These are phyloP conservation scores for Drosophila subsilvestris DNA, from an alignment of 2,888 invertebrate species.

Conservation along the genomic window DNA sequence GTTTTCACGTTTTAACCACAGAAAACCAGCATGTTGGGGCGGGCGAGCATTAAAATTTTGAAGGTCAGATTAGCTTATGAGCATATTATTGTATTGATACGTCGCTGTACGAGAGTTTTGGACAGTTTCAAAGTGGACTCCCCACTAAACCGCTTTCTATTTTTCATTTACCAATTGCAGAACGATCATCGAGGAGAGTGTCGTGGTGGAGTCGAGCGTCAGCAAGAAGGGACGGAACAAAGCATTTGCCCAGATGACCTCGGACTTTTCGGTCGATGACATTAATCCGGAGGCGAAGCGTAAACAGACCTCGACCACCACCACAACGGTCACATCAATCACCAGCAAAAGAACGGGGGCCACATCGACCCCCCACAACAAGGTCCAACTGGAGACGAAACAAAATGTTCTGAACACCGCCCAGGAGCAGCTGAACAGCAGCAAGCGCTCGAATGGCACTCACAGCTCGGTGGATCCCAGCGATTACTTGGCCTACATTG, in stretches of 20 bases:
- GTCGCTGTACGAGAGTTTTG: slow-evolving; percentile 14
- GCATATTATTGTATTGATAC: slow-evolving; percentile 58
- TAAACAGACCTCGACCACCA: slow-evolving; percentile 33
- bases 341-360: slow-evolving; percentile 52
- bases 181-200: slow-evolving; percentile 82
- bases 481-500: slow-evolving; percentile 88
- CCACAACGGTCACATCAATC: slow-evolving; percentile 51
- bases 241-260: slow-evolving; percentile 79
- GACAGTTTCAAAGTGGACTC: not conserved
- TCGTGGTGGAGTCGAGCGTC: slow-evolving; percentile 67
- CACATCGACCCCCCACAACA: slow-evolving; percentile 79
- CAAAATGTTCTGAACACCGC: slow-evolving; percentile 79
- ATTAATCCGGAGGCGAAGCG: slow-evolving; percentile 70
- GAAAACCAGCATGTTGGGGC: slow-evolving; percentile 29
- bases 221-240: slow-evolving; percentile 53
- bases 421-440: slow-evolving; percentile 66
- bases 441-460: slow-evolving; percentile 53
- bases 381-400: slow-evolving; percentile 70
- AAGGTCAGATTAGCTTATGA: slow-evolving; percentile 62
- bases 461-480: slow-evolving; percentile 58
- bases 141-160: slow-evolving; percentile 4
- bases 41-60: slow-evolving; percentile 19
- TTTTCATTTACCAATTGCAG: slow-evolving; percentile 56
- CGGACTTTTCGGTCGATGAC: slow-evolving; percentile 87
- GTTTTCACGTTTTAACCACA: slow-evolving; percentile 54